Base-by-base conservation (phyloP, 2,797 vertebrate genomes). In the Hyperoplus lanceolatus region DNA sequence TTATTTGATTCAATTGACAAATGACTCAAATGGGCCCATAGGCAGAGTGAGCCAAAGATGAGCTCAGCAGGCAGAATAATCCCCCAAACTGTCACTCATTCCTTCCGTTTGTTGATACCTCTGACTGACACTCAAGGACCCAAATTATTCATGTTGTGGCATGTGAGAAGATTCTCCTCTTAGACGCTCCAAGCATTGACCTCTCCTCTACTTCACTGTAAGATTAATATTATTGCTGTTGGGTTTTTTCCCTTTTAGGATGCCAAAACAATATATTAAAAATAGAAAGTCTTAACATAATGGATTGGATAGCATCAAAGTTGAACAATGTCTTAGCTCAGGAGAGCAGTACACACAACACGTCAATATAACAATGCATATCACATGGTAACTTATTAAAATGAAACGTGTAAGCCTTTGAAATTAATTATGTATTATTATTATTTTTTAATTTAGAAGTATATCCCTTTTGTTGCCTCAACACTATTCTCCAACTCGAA, bases 111-210 rank as follows among this genome's bases (percentile, higher is more conserved):
- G 18, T 71, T 38, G 41, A 38, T 21, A 49, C 56, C 14, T 70
- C 54, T 21, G 68, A 68, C 21, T 21, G 21, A 21, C 36, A 43
- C 13, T 48, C 57, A 16, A 63, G 21, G 12, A 6, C 12, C 54
- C 50, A 77, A 62, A 82, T 61, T 18, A 65, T 29, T 83, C 58
- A 43, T 68, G 55, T 60, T 61, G 64, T 53, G 49, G 29, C 73
- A 73, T 43, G 70, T 43, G n/a, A 70, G 63, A 64, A 66, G 66
- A 66, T 42, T 67, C 43, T 55, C 46, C 39, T 64, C 21, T 41
- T 7, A 54, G 21, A 46, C 66, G 46, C 49, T 21, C 38, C 42
- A 62, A 56, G 60, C 18, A 46, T 3, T 14, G 39, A 53, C 15
- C 15, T 42, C 16, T 55, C 1, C 12, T 46, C 56, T 43, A 43